These are phyloP conservation scores for Drosophila nr. perissopoda DNA, from an alignment of 2,888 invertebrate genomes.

Conservation along the genomic window DNA sequence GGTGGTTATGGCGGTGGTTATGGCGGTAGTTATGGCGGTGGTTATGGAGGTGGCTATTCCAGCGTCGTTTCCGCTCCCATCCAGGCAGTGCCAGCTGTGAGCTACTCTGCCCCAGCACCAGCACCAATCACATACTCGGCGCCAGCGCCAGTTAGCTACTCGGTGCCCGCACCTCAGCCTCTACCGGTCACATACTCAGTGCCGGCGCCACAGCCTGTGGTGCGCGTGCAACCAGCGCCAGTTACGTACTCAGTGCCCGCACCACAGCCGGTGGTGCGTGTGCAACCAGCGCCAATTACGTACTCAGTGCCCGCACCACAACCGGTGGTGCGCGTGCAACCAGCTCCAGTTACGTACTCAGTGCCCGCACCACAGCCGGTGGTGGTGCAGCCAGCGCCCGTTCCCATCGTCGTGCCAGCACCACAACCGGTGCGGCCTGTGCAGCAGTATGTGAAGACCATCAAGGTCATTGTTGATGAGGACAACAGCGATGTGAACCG, in stretches of 20 bases:
- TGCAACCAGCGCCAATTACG: conserved; percentile 37
- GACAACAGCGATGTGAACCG: conserved; percentile 34
- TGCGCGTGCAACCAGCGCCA: conserved; percentile 5
- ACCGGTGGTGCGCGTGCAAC: neutral
- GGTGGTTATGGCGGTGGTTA: conserved; percentile 47
- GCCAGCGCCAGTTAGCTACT: conserved; percentile 47
- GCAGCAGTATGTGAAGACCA: conserved; percentile 75
- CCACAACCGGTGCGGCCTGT: conserved; percentile 24
- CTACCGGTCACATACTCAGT: conserved; percentile 22
- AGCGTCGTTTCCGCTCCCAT: conserved; percentile 38
- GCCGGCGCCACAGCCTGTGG: conserved; percentile 28
- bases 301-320: conserved; percentile 36
- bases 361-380: conserved; percentile 33
- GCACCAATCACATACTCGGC: conserved; percentile 44
- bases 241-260: conserved; percentile 25
- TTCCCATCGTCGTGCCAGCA: conserved; percentile 20
- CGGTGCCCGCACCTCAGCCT: conserved; percentile 39
- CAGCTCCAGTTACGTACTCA: neutral
- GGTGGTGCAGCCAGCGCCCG: conserved; percentile 5
- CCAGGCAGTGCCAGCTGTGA: conserved; percentile 40
- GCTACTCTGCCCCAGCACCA: conserved; percentile 42
- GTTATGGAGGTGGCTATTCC: conserved; percentile 42
- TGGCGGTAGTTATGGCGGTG: conserved; percentile 41
- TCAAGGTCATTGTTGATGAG: conserved; percentile 73
- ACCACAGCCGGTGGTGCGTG: conserved; percentile 39